phyloP scores from a whole-genome alignment of 2,113 vertebrate species.

The Lipophrys pholis region DNA sequence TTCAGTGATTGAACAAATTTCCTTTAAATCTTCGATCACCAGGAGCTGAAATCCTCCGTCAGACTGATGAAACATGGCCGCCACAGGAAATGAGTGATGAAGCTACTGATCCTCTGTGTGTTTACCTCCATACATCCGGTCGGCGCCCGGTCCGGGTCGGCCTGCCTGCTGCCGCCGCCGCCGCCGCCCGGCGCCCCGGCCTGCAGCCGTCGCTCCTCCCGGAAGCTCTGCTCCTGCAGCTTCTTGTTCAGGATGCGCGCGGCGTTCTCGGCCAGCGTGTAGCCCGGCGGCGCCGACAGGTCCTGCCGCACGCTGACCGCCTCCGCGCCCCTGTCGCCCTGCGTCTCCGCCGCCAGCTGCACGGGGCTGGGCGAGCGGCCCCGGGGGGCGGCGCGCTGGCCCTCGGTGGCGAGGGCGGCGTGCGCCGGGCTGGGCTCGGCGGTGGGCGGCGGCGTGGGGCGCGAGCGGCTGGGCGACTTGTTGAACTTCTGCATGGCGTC shows the following conservation, averaged over 20 bases:
- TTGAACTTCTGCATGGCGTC: conserved; percentile 89
- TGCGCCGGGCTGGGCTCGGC: conserved; percentile 58
- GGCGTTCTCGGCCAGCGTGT: conserved; percentile 91
- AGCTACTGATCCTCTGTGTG: conserved; percentile 56
- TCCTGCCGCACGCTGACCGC: conserved; percentile 90
- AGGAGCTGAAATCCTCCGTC: conserved; percentile 41
- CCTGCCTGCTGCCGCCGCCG: conserved; percentile 74
- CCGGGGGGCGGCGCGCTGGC: conserved; percentile 75
- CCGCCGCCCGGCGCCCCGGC: conserved; percentile 80
- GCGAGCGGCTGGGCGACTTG: conserved; percentile 88
- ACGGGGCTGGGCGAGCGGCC: conserved; percentile 95
- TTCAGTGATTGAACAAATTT: conserved; percentile 45
- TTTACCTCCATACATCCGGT: conserved; percentile 95
- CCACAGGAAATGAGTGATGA: conserved; percentile 61
- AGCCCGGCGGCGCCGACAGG: conserved; percentile 92
- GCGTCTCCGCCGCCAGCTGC: conserved; percentile 85
- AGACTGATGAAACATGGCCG: conserved; percentile 56
- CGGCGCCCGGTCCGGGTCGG: conserved; percentile 78
- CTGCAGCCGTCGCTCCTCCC: conserved; percentile 88
- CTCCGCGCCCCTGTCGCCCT: conserved; percentile 89
- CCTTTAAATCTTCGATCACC: conserved; percentile 48
- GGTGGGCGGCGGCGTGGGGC: conserved; percentile 72
- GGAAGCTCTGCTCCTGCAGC: conserved; percentile 92
- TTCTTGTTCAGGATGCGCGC: conserved; percentile 95
- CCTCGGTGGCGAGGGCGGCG: conserved; percentile 45